Evolutionary conservation across 2,113 vertebrate genomes (phyloP), one percentile per base, ranked within the genome.

Genomic region (Solea solea): DNA sequence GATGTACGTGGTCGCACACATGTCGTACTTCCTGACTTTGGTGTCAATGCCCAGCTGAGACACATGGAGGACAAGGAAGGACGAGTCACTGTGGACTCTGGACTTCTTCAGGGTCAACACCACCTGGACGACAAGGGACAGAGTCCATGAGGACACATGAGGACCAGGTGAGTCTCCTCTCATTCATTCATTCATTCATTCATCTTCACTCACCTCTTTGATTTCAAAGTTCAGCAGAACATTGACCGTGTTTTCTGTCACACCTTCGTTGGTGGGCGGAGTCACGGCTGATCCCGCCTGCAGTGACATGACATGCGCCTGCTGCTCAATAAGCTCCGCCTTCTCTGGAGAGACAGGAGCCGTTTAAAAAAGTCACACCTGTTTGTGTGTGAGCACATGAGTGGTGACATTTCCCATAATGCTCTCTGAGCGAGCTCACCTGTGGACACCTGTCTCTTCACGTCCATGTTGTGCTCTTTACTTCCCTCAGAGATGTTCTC

Each of bases 211-310:
- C 9, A 98, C 97, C 95, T 97, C 93, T 88, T 94, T 95, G 63
- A 99, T 95, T 94, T 97, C 95, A 89, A 98, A 96, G 81, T 95
- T 94, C 40, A 99, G 92, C 0, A 96, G 90, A 56, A 98, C 52
- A 41, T 92, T 96, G 80, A 95, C 53, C 4, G 86, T 58, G 72
- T 96, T 95, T 65, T 94, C 93, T 16, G 60, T 64, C 25, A 52
- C 49, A 8, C 1, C 75, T 42, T 69, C 80, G 4, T 72, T 83
- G 48, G 48, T 59, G 9, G 69, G 0, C 0, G 39, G n/a, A 3
- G 10, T 10, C 34, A 7, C 72, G 1, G 15, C 56, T 16, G 64
- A 15, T 63, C 49, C 76, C 39, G 70, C 34, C 44, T 64, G 68
- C 54, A 78, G 68, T 8, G 78, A 21, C 52, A 46, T 4, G 39